Evolutionary conservation across 2,797 vertebrate species (phyloP), one percentile per base, ranked within the genome.

Genomic region (Oryzias dopingdopingensis): DNA sequence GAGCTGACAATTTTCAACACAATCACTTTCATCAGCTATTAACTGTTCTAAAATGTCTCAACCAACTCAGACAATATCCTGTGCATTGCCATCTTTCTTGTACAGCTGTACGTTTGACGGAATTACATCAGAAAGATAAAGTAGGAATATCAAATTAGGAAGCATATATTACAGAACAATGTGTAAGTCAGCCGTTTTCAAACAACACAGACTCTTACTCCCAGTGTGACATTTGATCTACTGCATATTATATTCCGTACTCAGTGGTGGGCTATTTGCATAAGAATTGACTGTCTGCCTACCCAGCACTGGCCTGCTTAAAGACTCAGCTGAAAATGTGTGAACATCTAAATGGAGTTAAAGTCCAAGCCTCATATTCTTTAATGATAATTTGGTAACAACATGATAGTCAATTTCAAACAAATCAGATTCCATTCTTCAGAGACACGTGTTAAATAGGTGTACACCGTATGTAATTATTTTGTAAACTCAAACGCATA

Each of bases 401-500:
- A 62, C 83, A 82, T 72, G 90, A 86, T 91, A 92, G 92, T 94
- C 91, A 89, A 79, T 93, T 94, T 95, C 93, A 93, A 94, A 92
- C 92, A 95, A 96, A 97, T 99, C 94, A 90, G 96, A 97, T 92
- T 95, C 94, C 85, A 83, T 91, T 90, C 92, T 94, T 92, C 94
- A 92, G 93, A 95, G 95, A 96, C 95, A 97, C 93, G 91, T 98
- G 95, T 96, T 94, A 93, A 95, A 96, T 93, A 95, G 94, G 95
- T 95, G 95, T 96, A 96, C 91, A 93, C 93, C 95, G 96, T 94
- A 94, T 95, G 94, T 98, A 96, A 98, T 96, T 96, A 95, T 91
- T 91, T 93, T 93, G 91, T 92, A 93, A 94, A 96, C 94, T 93
- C 91, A 83, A 80, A 62, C 88, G 86, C 90, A 86, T 84, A 88